A percentile compares a stretch with the other conserved stretches of the same genome.
phyloP scores from a whole-genome alignment of 2,888 invertebrate genomes.

The Dryadula phaetusa region DNA sequence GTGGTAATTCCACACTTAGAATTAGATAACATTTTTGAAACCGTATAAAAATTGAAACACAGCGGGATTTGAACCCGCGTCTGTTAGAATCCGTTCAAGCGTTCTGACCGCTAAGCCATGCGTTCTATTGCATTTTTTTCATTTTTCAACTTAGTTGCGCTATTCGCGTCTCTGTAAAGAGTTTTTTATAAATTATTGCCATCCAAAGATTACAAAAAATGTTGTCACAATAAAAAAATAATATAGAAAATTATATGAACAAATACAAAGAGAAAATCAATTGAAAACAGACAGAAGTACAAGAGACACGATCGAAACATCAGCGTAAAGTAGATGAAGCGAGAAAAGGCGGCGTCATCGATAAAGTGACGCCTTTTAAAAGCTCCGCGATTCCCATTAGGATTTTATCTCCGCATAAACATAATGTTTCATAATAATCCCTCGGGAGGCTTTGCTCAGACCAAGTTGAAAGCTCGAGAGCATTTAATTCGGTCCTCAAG shows the following conservation, averaged over 20 bases:
- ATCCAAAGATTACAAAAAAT: too few species aligned
- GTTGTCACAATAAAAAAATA: too few species aligned
- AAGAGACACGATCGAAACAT: constrained; percentile 2
- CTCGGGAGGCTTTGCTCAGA: constrained; percentile 38
- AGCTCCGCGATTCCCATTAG: constrained; percentile 41
- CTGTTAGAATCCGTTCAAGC: too few species aligned
- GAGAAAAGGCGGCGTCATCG: constrained; percentile 27
- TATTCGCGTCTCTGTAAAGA: too few species aligned
- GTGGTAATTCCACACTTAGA: too few species aligned
- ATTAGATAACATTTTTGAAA: too few species aligned
- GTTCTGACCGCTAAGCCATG: too few species aligned
- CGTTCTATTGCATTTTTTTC: too few species aligned
- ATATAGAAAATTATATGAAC: neutral
- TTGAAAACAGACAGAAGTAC: neutral
- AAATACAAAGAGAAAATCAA: neutral
- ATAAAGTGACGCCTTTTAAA: constrained; percentile 36
- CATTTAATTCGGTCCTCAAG: constrained; percentile 37
- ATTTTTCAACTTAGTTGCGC: too few species aligned
- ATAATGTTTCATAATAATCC: constrained; percentile 58
- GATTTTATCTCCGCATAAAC: constrained; percentile 51
- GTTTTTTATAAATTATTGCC: too few species aligned
- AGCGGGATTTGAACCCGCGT: too few species aligned
- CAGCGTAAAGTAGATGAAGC: constrained; percentile 29
- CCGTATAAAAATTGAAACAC: too few species aligned
- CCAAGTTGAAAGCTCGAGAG: constrained; percentile 40